A percentile compares a stretch with the other conserved stretches of the same genome.
Evolutionary conservation across 2,797 vertebrate genomes (phyloP).

Genomic region (Alfaro cultratus): DNA sequence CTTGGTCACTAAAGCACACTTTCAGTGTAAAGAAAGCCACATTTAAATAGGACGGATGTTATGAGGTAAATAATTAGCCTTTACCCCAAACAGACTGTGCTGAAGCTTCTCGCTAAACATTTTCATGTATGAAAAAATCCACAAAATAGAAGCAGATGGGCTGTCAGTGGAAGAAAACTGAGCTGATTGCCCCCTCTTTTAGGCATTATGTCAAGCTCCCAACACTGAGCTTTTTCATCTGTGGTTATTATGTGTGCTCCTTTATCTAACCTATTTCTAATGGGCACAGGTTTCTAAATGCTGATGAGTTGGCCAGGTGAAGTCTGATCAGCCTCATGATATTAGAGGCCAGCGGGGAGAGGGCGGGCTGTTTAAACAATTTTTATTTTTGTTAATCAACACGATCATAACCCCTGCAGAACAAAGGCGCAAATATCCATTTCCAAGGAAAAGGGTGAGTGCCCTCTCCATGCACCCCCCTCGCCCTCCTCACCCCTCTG

Average conservation of each 20-base stretch:
- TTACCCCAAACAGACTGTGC: neutral
- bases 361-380: constrained; percentile 61
- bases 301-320: constrained; percentile 57
- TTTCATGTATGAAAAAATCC: neutral
- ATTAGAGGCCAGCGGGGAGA: constrained; percentile 42
- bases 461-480: constrained; percentile 71
- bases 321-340: constrained; percentile 18
- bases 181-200: constrained; percentile 1
- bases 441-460: constrained; percentile 80
- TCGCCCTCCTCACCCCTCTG: constrained; percentile 60
- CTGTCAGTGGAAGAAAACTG: neutral
- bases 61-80: neutral
- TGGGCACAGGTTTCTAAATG: constrained; percentile 41
- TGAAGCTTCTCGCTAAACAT: neutral
- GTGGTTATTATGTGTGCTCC: constrained; percentile 33
- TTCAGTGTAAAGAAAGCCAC: neutral
- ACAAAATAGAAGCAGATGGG: neutral
- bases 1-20: neutral
- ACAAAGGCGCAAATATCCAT: constrained; percentile 83
- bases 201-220: constrained; percentile 6
- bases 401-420: constrained; percentile 73
- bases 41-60: too few relatives aligned
- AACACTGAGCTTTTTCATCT: constrained; percentile 8
- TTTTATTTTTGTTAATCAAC: constrained; percentile 66
- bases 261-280: constrained; percentile 37